Base-by-base conservation (phyloP, 2,797 vertebrate genomes). In the Galago senegalensis region DNA sequence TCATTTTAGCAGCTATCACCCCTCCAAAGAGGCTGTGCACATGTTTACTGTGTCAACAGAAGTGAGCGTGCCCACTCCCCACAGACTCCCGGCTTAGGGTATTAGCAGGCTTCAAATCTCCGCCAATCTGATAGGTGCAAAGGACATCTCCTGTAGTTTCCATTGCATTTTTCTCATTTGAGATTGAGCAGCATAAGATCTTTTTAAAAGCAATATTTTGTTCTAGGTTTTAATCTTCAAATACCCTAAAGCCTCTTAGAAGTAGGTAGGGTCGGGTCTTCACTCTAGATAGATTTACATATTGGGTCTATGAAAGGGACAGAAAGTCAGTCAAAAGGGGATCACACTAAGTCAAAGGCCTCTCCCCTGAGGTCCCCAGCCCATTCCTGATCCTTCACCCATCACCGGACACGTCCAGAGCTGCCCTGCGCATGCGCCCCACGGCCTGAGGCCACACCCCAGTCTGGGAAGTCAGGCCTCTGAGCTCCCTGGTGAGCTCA, bases 241-340 rank as follows among this genome's bases (percentile, higher is more conserved):
- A 94, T 87, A 84, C 94, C n/a, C 80, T 92, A 94, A 97, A 97
- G 97, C 93, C 97, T 96, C 95, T 97, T 95, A 97, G 96, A 93
- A 96, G 96, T 46, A 89, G 89, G 84, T 88, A 93, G 77, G 95
- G 89, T 88, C 13, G 27, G 89, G 87, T 96, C 94, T 97, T 89
- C 94, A 97, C 95, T 93, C 94, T 93, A 60, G 84, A n/a, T 70
- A 95, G 96, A 97, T 97, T 97, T 97, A 79, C 11, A 7, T 96
- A 96, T 97, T 94, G 93, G 93, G 58, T 67, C 87, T 76, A 91
- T 89, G 87, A 96, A 95, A 94, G 67, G 70, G 43, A 69, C 5
- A 13, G 61, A 85, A 89, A 93, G 49, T 46, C 79, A 87, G 46
- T 67, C 82, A 40, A 67, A 65, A 63, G 1, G n/a, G 49, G 65